Evolutionary conservation across 1,140 invertebrate genomes (phyloP).

Genomic region (Pachypeltis micranthus): DNA sequence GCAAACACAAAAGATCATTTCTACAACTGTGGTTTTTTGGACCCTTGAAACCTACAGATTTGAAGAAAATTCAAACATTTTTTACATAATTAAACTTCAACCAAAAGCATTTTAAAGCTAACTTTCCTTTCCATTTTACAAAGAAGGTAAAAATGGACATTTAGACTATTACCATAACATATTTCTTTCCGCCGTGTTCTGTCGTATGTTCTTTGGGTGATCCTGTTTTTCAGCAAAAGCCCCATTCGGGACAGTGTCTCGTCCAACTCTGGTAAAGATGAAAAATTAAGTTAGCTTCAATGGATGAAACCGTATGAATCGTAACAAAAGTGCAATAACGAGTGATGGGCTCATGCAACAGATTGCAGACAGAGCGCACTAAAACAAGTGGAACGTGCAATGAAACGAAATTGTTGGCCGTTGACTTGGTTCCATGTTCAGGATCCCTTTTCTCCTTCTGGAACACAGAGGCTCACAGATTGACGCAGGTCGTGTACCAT

Average conservation of each 20-base stretch:
- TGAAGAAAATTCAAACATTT: background rate
- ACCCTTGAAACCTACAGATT: background rate
- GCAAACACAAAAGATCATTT: background rate
- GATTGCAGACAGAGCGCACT: too few relatives aligned
- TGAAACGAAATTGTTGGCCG: too few relatives aligned
- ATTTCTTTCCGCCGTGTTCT: background rate
- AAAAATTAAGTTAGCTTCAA: too few relatives aligned
- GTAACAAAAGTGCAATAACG: too few relatives aligned
- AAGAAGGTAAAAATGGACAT: background rate
- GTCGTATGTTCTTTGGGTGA: background rate
- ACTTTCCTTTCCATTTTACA: background rate
- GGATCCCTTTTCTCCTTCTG: too few relatives aligned
- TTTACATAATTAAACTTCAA: background rate
- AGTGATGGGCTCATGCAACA: too few relatives aligned
- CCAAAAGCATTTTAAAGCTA: background rate
- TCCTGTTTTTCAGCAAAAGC: background rate
- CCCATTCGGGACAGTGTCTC: background rate
- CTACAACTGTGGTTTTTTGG: background rate
- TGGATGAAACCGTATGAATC: too few relatives aligned
- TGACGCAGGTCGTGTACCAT: too few relatives aligned
- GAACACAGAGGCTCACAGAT: too few relatives aligned
- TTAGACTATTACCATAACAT: background rate
- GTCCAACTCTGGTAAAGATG: background rate
- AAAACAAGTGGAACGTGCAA: too few relatives aligned
- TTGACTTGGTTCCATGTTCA: too few relatives aligned